Percentiles rank a stretch among this genome's conserved stretches.
These are phyloP conservation scores for Babyrousa celebensis DNA, from an alignment of 2,797 vertebrate species.

Conservation along the genomic window DNA sequence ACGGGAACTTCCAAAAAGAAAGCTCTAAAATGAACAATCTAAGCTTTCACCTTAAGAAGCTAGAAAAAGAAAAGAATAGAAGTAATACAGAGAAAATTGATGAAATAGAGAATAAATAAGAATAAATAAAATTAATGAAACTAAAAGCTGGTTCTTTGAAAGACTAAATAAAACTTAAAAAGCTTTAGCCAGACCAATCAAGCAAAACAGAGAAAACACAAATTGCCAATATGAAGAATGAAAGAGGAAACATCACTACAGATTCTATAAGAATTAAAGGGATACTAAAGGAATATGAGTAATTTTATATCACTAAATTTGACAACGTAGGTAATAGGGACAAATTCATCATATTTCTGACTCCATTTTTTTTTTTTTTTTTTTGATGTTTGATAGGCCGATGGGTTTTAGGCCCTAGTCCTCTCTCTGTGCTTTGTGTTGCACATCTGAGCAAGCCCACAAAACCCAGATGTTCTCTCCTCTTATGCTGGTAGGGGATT, in stretches of 20 bases:
- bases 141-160: not conserved
- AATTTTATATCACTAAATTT: not conserved
- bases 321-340: not conserved
- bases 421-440: not conserved
- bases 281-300: not conserved
- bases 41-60: not conserved
- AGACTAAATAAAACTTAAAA: not conserved
- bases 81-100: not conserved
- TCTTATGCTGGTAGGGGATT: not conserved
- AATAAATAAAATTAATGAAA: slow-evolving; percentile 10
- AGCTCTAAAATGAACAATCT: not conserved
- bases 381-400: not conserved
- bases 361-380: not conserved
- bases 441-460: accelerated
- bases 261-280: not conserved
- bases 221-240: not conserved
- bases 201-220: not conserved
- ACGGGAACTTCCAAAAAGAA: not conserved
- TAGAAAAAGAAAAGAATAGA: not conserved
- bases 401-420: not conserved
- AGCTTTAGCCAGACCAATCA: not conserved
- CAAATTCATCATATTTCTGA: not conserved
- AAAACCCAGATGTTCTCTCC: not conserved
- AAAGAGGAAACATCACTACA: not conserved
- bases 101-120: not conserved